Evolutionary conservation across 2,797 vertebrate genomes (phyloP), one percentile per base, ranked within the genome.

Genomic region (Helarctos malayanus): DNA sequence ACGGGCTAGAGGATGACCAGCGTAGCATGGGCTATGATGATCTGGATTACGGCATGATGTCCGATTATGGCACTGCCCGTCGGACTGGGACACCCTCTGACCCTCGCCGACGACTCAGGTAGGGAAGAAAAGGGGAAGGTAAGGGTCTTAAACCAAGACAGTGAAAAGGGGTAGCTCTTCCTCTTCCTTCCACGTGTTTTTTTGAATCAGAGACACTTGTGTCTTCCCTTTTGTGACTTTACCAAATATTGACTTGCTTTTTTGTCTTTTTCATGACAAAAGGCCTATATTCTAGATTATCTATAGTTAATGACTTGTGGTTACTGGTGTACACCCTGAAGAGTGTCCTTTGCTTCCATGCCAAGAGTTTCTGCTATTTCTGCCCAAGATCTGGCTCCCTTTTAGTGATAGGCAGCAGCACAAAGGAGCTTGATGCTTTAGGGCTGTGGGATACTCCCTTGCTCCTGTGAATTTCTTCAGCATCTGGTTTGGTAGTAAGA

Each of bases 1-100:
- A 99, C 0, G 99, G 99, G 73, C 98, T 99, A 91, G 99, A 99
- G 98, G 99, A 99, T 0, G 99, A 99, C 98, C 99, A 99, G 97
- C 99, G 99, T 96, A 99, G 99, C 61, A 97, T 99, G 97, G 99
- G 99, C 91, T 99, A 99, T 0, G 99, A 99, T 8, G 99, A 99
- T 1, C 98, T 99, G 3, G 99, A 99, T 97, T 99, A 99, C 2
- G 99, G 99, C 97, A 98, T 99, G 98, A 98, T 98, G 94, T 98
- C 99, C 0, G 99, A 99, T 98, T 99, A 99, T 3, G 99, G 99
- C 98, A 99, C 99, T 0, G 99, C 99, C 97, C 99, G 99, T 14
- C 99, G 99, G 25, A 97, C 99, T 21, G 97, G 99, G 65, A 96
- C 99, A 56, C 98, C 98, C 0, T 97, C 99, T 38, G 41, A 99